Percentiles rank a stretch among this genome's conserved stretches.
Conservation (phyloP, 2,888 invertebrate species). For the Drosophila helvetica region DNA sequence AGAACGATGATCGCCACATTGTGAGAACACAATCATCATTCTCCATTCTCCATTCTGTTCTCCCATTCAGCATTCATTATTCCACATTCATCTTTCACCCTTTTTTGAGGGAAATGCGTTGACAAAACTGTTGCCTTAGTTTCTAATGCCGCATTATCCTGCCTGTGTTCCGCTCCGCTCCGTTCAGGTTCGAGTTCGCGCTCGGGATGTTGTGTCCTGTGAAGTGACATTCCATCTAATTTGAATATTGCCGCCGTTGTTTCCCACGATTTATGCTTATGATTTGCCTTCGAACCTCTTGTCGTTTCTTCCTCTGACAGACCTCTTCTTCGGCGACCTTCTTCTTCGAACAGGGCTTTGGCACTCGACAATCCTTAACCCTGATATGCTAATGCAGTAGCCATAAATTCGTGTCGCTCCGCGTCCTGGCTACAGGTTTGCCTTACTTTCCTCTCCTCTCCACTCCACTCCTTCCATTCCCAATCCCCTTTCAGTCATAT, state of each 20-base stretch:
- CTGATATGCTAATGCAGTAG: constrained; percentile 70
- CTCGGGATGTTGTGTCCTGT: constrained; percentile 38
- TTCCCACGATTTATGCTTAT: constrained; percentile 74
- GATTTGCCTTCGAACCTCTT: constrained; percentile 47
- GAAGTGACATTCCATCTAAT: constrained; percentile 73
- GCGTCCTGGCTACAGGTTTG: constrained; percentile 49
- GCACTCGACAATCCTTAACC: constrained; percentile 58
- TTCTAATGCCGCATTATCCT: constrained; percentile 65
- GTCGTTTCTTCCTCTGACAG: constrained; percentile 3
- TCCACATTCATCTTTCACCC: constrained; percentile 31
- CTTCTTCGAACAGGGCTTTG: background rate
- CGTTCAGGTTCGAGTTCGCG: constrained; percentile 11
- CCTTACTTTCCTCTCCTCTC: background rate
- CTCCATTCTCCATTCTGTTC: constrained; percentile 18
- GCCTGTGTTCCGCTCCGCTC: constrained; percentile 25
- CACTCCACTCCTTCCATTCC: background rate
- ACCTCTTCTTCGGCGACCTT: constrained; percentile 11
- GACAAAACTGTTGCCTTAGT: constrained; percentile 67
- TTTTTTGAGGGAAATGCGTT: constrained; percentile 53
- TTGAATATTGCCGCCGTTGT: constrained; percentile 62
- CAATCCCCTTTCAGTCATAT: constrained; percentile 38
- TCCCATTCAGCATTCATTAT: constrained; percentile 29
- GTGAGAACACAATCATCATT: constrained; percentile 73
- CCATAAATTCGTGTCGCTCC: constrained; percentile 52
- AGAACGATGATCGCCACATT: constrained; percentile 72